phyloP scores from a whole-genome alignment of 23 tunicate genomes.

The Styela clava region DNA sequence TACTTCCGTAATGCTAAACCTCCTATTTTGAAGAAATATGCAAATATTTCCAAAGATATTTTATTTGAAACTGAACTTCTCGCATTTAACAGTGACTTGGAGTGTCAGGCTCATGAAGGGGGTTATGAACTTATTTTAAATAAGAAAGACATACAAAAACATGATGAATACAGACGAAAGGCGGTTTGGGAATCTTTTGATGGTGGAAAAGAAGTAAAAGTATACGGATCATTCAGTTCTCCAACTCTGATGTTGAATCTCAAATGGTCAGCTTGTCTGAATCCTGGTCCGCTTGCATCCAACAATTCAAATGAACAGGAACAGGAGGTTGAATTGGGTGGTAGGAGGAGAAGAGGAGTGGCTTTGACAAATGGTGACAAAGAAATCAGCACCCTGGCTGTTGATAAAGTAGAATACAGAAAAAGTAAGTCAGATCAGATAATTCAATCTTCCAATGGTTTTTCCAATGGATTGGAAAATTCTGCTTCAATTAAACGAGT shows the following conservation, averaged over 20 bases:
- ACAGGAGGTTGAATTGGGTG: constrained; percentile 18
- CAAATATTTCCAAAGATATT: constrained; percentile 13
- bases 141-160: constrained; percentile 22
- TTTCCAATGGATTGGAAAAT: constrained; percentile 1
- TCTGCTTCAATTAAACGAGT: constrained; percentile 12
- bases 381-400: constrained; percentile 15
- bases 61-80: constrained; percentile 70
- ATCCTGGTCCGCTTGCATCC: constrained; percentile 24
- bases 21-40: constrained; percentile 11
- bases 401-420: constrained; percentile 56
- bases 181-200: constrained; percentile 88
- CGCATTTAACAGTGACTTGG: constrained; percentile 33
- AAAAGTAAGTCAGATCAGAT: background rate
- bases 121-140: constrained; percentile 68
- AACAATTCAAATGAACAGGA: constrained; percentile 29
- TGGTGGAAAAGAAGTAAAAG: constrained; percentile 85
- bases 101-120: constrained; percentile 41
- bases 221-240: constrained; percentile 38
- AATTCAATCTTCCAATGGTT: background rate
- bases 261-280: constrained; percentile 6
- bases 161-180: constrained; percentile 46
- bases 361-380: constrained; percentile 1
- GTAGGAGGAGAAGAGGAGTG: background rate
- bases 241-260: constrained; percentile 4
- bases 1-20: background rate